A percentile compares a stretch with the other conserved stretches of the same genome.
phyloP scores from a whole-genome alignment of 2,113 vertebrate species.

The Oncorhynchus clarkii region DNA sequence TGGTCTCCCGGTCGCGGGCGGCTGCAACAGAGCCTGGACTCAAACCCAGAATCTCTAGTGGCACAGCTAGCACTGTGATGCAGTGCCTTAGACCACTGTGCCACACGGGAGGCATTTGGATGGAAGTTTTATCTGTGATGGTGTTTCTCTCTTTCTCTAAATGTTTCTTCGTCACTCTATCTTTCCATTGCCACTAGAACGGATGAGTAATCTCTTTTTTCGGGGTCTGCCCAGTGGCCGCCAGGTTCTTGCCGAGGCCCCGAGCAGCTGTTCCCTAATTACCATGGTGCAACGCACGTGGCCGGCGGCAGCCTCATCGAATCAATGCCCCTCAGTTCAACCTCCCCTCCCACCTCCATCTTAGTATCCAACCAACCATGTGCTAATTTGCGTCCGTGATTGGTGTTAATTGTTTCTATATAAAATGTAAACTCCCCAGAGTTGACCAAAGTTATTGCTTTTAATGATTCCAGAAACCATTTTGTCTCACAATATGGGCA shows the following conservation, averaged over 20 bases:
- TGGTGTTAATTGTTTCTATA: background rate
- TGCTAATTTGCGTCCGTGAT: background rate
- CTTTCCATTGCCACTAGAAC: background rate
- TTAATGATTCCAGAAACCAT: conserved; percentile 4
- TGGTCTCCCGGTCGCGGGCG: no score
- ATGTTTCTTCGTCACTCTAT: background rate
- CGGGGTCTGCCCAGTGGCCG: background rate
- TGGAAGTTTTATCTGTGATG: no score
- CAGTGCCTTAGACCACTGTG: no score
- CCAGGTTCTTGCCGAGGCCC: background rate
- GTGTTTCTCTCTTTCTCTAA: no score
- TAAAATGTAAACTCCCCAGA: background rate
- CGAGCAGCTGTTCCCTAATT: background rate
- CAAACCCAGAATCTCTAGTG: no score
- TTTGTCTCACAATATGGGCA: background rate
- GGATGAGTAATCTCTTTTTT: background rate
- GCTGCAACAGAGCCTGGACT: no score
- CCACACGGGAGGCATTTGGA: no score
- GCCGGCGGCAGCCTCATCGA: background rate
- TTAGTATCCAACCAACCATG: background rate
- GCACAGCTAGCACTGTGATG: no score
- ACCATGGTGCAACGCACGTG: background rate
- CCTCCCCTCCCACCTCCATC: background rate
- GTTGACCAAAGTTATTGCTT: background rate
- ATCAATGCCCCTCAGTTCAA: background rate